Evolutionary conservation across 2,113 vertebrate genomes (phyloP).

Genomic region (Uria lomvia): DNA sequence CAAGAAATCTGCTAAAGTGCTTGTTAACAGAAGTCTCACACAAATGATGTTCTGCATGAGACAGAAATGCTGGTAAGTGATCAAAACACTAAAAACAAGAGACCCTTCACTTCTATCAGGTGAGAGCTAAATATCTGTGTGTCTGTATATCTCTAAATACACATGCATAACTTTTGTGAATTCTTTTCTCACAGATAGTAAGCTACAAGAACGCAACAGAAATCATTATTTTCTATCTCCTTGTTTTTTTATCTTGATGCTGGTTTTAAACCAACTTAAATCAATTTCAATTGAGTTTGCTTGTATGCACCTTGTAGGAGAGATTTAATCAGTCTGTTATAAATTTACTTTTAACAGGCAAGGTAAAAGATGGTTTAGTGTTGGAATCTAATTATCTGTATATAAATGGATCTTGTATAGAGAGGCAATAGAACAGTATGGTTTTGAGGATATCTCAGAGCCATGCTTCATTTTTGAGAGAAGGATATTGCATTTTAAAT

Average conservation of each 20-base stretch:
- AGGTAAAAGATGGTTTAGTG: constrained; percentile 47
- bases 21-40: background rate
- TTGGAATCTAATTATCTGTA: constrained; percentile 42
- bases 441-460: background rate
- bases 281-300: constrained; percentile 43
- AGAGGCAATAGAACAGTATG: background rate
- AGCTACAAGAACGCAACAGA: background rate
- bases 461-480: background rate
- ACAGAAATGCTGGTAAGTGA: background rate
- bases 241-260: background rate
- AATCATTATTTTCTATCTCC: background rate
- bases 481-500: constrained; percentile 20
- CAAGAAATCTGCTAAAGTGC: background rate
- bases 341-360: constrained; percentile 51
- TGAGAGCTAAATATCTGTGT: background rate
- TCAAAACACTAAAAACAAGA: background rate
- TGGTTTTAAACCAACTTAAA: constrained; percentile 24
- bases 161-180: background rate
- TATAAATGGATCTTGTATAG: constrained; percentile 31
- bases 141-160: background rate
- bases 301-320: background rate
- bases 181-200: background rate
- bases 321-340: constrained; percentile 45
- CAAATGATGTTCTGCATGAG: background rate
- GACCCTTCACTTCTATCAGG: background rate